phyloP scores from a whole-genome alignment of 2,888 invertebrate species.

The Myopa tessellatipennis region DNA sequence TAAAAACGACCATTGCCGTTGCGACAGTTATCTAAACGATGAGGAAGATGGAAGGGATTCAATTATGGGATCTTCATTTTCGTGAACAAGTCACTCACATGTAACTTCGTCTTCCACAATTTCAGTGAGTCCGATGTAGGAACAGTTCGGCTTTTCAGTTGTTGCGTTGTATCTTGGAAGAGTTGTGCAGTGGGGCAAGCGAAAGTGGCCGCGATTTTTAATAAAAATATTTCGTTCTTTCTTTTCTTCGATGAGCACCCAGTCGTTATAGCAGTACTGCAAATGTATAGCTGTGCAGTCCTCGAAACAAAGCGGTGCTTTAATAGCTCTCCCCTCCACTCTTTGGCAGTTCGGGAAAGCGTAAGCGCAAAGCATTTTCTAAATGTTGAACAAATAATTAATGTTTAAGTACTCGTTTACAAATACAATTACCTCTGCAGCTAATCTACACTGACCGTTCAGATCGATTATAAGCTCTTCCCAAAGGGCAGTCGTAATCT shows the following conservation, averaged over 20 bases:
- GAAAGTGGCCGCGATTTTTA: conserved; percentile 86
- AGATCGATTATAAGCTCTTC: conserved; percentile 84
- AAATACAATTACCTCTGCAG: conserved; percentile 77
- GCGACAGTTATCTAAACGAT: conserved; percentile 79
- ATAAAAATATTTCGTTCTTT: conserved; percentile 82
- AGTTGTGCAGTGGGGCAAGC: conserved; percentile 85
- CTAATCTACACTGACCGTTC: conserved; percentile 84
- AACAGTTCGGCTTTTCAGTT: conserved; percentile 77
- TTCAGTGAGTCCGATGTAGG: conserved; percentile 86
- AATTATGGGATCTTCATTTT: not conserved
- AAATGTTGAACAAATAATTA: conserved; percentile 47
- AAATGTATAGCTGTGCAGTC: conserved; percentile 92
- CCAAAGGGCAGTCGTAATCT: conserved; percentile 85
- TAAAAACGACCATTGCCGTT: conserved; percentile 91
- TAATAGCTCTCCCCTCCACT: conserved; percentile 75
- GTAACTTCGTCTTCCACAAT: conserved; percentile 85
- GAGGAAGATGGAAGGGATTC: not conserved
- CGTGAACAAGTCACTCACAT: conserved; percentile 70
- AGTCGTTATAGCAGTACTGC: conserved; percentile 92
- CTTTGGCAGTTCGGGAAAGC: conserved; percentile 89
- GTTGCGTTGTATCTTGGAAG: conserved; percentile 78
- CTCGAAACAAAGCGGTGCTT: conserved; percentile 88
- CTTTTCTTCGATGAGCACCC: conserved; percentile 90
- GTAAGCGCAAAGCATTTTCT: conserved; percentile 89
- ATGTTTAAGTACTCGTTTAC: not conserved